Percentiles rank a stretch among this genome's conserved stretches.
Evolutionary conservation across 2,113 vertebrate genomes (phyloP).

Genomic region (Pholis gunnellus): DNA sequence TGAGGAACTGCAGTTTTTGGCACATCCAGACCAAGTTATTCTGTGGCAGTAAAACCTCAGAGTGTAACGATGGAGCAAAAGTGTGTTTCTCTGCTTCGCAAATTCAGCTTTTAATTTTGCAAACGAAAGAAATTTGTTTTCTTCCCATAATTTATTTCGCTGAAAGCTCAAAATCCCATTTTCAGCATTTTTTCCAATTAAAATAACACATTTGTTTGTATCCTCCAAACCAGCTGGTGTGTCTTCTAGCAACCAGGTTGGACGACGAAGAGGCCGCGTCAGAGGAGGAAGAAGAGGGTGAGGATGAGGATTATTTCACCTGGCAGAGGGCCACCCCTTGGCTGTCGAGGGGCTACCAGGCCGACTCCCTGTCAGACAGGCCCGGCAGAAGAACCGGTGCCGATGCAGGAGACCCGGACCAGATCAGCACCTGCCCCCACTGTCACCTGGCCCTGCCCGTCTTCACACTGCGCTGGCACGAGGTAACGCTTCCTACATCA

Average conservation of each 20-base stretch:
- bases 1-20: too few relatives aligned
- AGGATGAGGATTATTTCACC: background rate
- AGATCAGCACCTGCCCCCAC: slow-evolving; percentile 73
- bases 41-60: too few relatives aligned
- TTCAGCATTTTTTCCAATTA: background rate
- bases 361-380: slow-evolving; percentile 1
- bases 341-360: background rate
- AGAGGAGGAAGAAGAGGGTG: background rate
- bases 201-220: background rate
- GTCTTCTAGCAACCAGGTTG: background rate
- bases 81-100: background rate
- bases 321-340: background rate
- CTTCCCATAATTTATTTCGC: background rate
- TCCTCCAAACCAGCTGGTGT: slow-evolving; percentile 42
- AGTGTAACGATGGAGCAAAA: background rate
- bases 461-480: slow-evolving; percentile 71
- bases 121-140: background rate
- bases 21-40: too few relatives aligned
- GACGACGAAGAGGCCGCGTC: background rate
- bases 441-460: slow-evolving; percentile 82
- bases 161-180: background rate
- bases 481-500: slow-evolving; percentile 61
- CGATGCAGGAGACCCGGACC: slow-evolving; percentile 28
- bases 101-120: background rate
- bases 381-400: background rate